Evolutionary conservation across 2,797 vertebrate species (phyloP).

Genomic region (Coracias cyanogaster): DNA sequence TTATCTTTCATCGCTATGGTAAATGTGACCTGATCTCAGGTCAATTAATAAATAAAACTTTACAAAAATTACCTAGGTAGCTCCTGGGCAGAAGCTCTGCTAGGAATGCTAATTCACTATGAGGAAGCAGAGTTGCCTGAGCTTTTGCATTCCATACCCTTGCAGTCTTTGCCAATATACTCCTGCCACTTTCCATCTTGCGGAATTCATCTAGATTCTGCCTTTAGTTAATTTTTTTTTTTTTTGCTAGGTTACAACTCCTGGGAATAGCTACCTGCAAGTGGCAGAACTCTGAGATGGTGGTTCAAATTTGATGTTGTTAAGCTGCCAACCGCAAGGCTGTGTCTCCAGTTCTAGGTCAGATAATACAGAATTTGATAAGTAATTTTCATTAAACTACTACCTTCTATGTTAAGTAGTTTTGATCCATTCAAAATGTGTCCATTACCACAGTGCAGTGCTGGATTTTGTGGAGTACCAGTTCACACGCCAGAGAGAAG

Average conservation of each 20-base stretch:
- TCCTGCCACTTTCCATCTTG: background rate
- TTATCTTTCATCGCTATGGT: background rate
- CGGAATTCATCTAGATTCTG: background rate
- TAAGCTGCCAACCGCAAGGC: background rate
- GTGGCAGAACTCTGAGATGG: background rate
- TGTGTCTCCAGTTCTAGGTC: background rate
- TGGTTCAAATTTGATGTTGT: background rate
- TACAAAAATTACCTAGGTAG: background rate
- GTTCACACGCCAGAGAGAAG: background rate
- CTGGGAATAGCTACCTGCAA: background rate
- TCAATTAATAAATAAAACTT: background rate
- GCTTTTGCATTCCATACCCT: background rate
- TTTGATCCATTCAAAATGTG: background rate
- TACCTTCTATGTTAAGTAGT: background rate
- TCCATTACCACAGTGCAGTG: background rate
- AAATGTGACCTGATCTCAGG: background rate
- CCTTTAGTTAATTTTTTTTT: background rate
- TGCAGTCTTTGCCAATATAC: background rate
- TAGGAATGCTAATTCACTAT: background rate
- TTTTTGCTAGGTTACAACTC: background rate
- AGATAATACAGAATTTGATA: background rate
- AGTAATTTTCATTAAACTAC: background rate
- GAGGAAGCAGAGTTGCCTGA: background rate
- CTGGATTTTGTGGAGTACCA: background rate
- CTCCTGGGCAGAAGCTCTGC: background rate